Evolutionary conservation across 2,113 vertebrate species (phyloP), one percentile per base, ranked within the genome.

Genomic region (Blennius ocellaris): DNA sequence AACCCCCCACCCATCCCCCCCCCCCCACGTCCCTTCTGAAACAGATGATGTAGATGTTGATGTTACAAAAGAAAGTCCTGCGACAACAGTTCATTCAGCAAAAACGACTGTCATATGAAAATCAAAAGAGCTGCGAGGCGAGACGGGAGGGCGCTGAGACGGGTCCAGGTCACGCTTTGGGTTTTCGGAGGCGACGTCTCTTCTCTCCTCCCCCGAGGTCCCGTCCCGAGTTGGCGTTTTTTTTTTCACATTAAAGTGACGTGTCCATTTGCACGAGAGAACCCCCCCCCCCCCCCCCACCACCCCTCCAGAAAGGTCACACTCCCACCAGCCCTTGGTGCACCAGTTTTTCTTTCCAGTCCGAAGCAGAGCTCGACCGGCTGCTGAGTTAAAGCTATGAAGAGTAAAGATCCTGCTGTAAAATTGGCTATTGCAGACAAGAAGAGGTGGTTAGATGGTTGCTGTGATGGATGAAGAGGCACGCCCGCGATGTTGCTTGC

Each of bases 361-460:
- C 56, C 47, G 38, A 73, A 80, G 80, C 81, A 66, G 72, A 86
- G 64, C 66, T 70, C 56, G 76, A 73, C 37, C 57, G 70, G 80
- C 91, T 82, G 80, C 80, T 40, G 60, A 78, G 78, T 90, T 92
- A 92, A 92, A 92, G 91, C 91, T 92, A 90, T 89, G 76, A 80
- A 81, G 61, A 76, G 69, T 72, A 80, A 30, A 30, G 21, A 76
- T 84, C 77, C 82, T 85, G 87, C 76, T 78, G 82, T 83, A 77
- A 77, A 43, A 73, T 60, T 79, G 76, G 86, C 78, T 82, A 69
- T 64, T 83, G 83, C 61, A 84, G 85, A 85, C 21, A 30, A 73
- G 55, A 58, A 72, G 84, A 83, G 72, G 75, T 48, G 80, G 58
- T 84, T 77, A 74, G 69, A 80, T 60, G 80, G 76, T 57, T 56